A percentile compares a stretch with the other conserved stretches of the same genome.
phyloP scores from a whole-genome alignment of 2,888 invertebrate species.

The Polydrusus cervinus region DNA sequence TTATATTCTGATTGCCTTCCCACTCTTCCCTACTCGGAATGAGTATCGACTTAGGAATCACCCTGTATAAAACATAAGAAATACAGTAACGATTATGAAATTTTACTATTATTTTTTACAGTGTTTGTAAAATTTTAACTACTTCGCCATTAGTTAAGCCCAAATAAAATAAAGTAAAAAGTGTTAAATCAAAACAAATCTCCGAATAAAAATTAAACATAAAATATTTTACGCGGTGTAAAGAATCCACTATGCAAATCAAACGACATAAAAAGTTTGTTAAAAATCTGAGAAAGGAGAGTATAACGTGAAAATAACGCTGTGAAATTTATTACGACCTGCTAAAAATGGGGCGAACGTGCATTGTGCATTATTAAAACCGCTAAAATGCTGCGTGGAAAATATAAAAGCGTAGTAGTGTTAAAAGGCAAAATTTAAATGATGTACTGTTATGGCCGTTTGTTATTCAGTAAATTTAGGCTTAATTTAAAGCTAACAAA shows the following conservation, averaged over 20 bases:
- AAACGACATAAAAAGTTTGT: constrained; percentile 28
- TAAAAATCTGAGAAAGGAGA: constrained; percentile 32
- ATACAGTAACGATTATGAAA: no score
- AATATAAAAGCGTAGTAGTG: constrained; percentile 44
- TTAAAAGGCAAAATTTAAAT: constrained; percentile 38
- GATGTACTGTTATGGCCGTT: constrained; percentile 35
- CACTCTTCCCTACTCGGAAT: no score
- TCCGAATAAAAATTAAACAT: background rate
- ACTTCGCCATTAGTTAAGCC: no score
- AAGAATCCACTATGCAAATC: constrained; percentile 24
- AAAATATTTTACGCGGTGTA: constrained; percentile 18
- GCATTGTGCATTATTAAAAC: constrained; percentile 49
- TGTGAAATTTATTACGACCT: constrained; percentile 34
- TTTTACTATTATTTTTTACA: no score
- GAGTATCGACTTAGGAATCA: no score
- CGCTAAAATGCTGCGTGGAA: constrained; percentile 42
- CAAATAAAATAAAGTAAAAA: no score
- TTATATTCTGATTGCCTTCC: no score
- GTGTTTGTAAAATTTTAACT: no score
- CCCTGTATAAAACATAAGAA: no score
- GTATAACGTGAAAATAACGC: constrained; percentile 35
- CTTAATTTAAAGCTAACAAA: constrained; percentile 34
- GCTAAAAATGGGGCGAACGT: constrained; percentile 34
- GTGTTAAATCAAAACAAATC: background rate
- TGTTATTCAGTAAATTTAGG: constrained; percentile 35